These are phyloP conservation scores for Drosophila busckii DNA, from an alignment of 1,140 invertebrate species.

Conservation along the genomic window DNA sequence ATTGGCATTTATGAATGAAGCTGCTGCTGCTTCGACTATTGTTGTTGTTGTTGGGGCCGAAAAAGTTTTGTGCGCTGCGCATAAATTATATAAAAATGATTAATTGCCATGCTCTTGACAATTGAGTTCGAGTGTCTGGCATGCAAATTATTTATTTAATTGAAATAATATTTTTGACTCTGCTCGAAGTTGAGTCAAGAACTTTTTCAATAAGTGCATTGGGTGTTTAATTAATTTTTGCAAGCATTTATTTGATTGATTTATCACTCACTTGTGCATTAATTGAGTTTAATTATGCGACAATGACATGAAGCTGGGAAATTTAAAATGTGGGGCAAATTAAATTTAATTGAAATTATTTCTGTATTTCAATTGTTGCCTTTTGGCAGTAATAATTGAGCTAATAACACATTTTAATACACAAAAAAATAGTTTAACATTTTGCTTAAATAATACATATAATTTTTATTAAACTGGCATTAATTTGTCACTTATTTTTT, in stretches of 20 bases:
- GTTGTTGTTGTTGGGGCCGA: conserved; percentile 19
- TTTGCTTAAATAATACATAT: too few relatives aligned
- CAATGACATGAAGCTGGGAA: too few relatives aligned
- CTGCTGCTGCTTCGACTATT: too few relatives aligned
- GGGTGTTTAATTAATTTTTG: conserved; percentile 8
- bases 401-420: not conserved
- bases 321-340: too few relatives aligned
- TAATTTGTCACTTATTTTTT: too few relatives aligned
- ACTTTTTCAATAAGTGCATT: not conserved
- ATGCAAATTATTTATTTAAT: conserved; percentile 21
- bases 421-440: too few relatives aligned
- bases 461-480: too few relatives aligned
- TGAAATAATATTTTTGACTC: conserved; percentile 20
- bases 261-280: too few relatives aligned
- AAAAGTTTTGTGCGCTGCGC: conserved; percentile 24
- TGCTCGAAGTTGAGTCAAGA: not conserved
- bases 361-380: not conserved
- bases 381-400: not conserved
- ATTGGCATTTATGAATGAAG: conserved; percentile 39
- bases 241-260: conserved; percentile 4
- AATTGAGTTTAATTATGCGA: too few relatives aligned
- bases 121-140: conserved; percentile 4
- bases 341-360: not conserved
- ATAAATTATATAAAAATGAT: conserved; percentile 44
- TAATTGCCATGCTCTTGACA: conserved; percentile 39